Percentiles rank a stretch among this genome's conserved stretches.
Conservation (phyloP, 2,888 invertebrate species). For the Geophilus truncorum region DNA sequence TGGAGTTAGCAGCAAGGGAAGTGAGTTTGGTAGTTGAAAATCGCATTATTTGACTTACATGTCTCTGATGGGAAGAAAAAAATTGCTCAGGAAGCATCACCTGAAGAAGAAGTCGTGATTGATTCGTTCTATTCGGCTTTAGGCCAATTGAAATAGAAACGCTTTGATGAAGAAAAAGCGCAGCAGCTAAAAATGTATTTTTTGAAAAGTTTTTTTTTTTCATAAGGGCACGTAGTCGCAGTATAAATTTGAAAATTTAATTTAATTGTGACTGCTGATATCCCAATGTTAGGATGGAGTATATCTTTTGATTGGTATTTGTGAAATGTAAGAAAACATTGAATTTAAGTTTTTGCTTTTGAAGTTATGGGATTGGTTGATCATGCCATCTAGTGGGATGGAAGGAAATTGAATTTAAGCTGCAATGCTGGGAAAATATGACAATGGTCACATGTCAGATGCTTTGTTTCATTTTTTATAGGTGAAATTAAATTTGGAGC, state of each 20-base stretch:
- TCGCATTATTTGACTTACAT: slow-evolving; percentile 17
- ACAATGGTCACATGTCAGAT: too few species aligned
- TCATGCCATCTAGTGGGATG: background rate
- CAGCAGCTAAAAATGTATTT: background rate
- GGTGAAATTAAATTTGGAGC: too few species aligned
- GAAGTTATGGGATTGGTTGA: background rate
- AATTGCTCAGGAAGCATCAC: background rate
- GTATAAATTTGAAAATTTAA: background rate
- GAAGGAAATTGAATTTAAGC: background rate
- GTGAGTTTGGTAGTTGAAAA: slow-evolving; percentile 16
- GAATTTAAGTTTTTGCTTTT: background rate
- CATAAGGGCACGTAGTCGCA: background rate
- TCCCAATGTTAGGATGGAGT: background rate
- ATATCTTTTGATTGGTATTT: background rate
- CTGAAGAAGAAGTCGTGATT: background rate
- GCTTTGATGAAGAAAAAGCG: background rate
- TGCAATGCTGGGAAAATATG: too few species aligned
- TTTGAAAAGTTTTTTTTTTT: background rate
- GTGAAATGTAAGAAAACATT: too few species aligned
- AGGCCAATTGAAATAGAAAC: background rate
- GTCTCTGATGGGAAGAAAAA: background rate
- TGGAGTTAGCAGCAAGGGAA: slow-evolving; percentile 5
- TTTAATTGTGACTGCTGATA: background rate
- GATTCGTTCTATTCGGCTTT: background rate
- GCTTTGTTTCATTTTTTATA: too few species aligned